Evolutionary conservation across 2,888 invertebrate genomes (phyloP).

Genomic region (Epiblema foenella): DNA sequence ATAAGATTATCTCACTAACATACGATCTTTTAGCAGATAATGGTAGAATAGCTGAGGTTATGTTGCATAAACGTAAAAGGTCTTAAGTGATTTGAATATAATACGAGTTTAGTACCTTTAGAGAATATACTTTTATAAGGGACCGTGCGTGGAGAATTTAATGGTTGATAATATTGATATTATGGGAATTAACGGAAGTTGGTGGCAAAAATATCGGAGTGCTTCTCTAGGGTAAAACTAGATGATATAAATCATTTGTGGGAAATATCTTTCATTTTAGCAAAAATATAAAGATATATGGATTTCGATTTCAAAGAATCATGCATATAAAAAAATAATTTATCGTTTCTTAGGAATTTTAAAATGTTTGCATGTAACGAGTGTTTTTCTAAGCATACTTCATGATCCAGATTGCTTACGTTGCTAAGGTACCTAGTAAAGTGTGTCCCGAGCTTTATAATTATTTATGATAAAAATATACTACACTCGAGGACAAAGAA

Average conservation of each 20-base stretch:
- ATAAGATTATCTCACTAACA: neutral
- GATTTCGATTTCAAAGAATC: too few species aligned
- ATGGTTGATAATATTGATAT: slow-evolving; percentile 49
- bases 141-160: slow-evolving; percentile 49
- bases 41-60: slow-evolving; percentile 62
- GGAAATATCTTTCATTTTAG: neutral
- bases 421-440: too few species aligned
- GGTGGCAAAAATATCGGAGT: slow-evolving; percentile 15
- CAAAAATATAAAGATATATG: neutral
- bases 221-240: neutral
- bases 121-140: neutral
- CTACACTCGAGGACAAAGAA: too few species aligned
- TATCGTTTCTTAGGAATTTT: too few species aligned
- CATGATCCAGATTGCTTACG: too few species aligned
- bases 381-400: too few species aligned
- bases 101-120: neutral
- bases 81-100: neutral
- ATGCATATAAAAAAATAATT: too few species aligned
- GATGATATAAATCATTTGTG: neutral
- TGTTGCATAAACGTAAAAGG: slow-evolving; percentile 45
- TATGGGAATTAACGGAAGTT: slow-evolving; percentile 48
- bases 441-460: too few species aligned
- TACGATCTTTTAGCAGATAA: slow-evolving; percentile 7
- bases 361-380: too few species aligned
- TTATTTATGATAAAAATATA: too few species aligned